Evolutionary conservation across 1,140 invertebrate species (phyloP), one percentile per base, ranked within the genome.

Genomic region (Spodoptera litura): DNA sequence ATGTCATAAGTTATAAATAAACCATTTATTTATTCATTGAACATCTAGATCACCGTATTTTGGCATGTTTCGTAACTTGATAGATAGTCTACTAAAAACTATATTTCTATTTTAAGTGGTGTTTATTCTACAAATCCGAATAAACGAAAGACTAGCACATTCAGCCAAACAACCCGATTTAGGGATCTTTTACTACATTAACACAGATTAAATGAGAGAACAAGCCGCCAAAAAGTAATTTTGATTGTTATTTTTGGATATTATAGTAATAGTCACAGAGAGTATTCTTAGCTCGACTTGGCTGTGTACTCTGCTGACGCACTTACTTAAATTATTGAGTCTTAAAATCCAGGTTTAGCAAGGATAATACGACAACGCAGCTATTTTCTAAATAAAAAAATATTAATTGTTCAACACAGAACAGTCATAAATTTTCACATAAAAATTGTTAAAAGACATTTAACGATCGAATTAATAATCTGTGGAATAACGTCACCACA

Each of bases 381-480:
- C 4, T n/a, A 31, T 10, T 5, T 6, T 31, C 9, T 44, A 8
- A 15, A n/a, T 3, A 62, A 64, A 64, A 20, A 64, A 64, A 64
- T 52, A 52, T 68, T 27, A 52, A 52, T 68, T 44, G 38, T 44
- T 10, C 49, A 68, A 53, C 49, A 27, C 49, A 52, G 27, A 53
- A 13, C 20, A 5, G 9, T 13, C 6, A 31, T 70, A 70, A 70
- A 70, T 70, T 52, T 15, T 13, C 2, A n/a, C 66, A 70, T 10
- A 52, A n/a, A 53, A 70, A 70, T 70, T 52, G 66, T 15, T 20
- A 49, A 31, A 8, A 9, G 51, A 53, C 49, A n/a, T 70, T 44
- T 70, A 53, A 70, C 66, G 49, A 70, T 15, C 9, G 49, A 31
- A 70, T 70, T 70, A 53, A 70, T 70, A 70, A 70, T 70, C 66